These are phyloP conservation scores for Zeugodacus cucurbitae DNA, from an alignment of 1,140 invertebrate genomes.

Conservation along the genomic window DNA sequence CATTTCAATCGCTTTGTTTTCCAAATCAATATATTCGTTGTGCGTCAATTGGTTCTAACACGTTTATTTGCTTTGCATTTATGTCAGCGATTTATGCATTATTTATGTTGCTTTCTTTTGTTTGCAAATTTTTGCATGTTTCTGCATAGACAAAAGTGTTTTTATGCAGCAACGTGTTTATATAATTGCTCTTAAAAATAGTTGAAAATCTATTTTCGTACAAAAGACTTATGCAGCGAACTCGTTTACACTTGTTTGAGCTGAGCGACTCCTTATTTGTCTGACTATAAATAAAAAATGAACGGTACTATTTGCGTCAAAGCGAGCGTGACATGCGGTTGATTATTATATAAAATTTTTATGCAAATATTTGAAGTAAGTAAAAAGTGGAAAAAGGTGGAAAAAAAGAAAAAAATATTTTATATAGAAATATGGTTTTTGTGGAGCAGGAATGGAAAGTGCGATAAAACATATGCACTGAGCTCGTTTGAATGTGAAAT, in stretches of 20 bases:
- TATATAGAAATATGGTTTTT: not conserved
- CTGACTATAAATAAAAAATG: not conserved
- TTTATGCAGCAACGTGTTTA: not conserved
- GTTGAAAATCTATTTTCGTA: not conserved
- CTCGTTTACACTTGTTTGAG: not conserved
- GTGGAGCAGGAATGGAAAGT: too few species aligned
- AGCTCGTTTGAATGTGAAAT: too few species aligned
- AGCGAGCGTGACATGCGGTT: too few species aligned
- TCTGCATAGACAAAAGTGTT: not conserved
- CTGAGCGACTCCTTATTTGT: not conserved
- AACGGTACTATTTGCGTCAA: too few species aligned
- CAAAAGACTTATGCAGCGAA: constrained; percentile 37
- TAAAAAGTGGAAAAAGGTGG: too few species aligned
- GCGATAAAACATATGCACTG: too few species aligned
- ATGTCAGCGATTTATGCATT: not conserved
- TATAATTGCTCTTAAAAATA: not conserved
- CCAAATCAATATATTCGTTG: not conserved
- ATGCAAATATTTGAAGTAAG: too few species aligned
- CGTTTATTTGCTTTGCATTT: not conserved
- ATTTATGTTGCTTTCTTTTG: not conserved
- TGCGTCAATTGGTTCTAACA: not conserved
- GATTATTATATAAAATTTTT: too few species aligned
- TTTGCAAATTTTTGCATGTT: not conserved
- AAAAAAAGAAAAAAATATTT: too few species aligned
- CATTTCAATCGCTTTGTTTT: not conserved